Evolutionary conservation across 2,113 vertebrate genomes (phyloP).

Genomic region (Pyxicephalus adspersus): DNA sequence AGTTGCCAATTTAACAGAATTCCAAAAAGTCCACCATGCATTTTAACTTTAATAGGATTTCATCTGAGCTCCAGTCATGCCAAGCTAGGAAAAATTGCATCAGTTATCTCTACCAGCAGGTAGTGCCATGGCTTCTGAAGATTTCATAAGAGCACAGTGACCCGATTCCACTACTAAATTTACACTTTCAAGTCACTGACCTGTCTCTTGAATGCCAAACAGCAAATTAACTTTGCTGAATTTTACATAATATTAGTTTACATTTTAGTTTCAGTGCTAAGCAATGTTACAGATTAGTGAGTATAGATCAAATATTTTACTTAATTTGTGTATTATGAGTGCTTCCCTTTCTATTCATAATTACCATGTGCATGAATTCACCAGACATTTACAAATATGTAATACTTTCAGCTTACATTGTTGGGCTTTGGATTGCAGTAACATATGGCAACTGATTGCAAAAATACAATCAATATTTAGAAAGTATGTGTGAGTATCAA

Average conservation of each 20-base stretch:
- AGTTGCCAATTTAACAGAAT: not conserved
- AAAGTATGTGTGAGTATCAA: no score
- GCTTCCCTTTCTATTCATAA: no score
- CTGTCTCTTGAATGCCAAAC: conserved; percentile 11
- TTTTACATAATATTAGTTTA: not conserved
- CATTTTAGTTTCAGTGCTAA: not conserved
- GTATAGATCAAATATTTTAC: no score
- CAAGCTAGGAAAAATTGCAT: conserved; percentile 40
- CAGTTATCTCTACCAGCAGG: conserved; percentile 39
- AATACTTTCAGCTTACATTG: no score
- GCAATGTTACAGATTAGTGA: no score
- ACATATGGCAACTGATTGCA: no score
- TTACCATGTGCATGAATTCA: no score
- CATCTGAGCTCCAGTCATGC: conserved; percentile 27
- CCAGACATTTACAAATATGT: no score
- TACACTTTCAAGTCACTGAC: conserved; percentile 8
- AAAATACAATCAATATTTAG: no score
- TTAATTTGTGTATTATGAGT: no score
- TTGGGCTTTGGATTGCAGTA: no score
- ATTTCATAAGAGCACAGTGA: conserved; percentile 19
- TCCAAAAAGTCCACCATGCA: not conserved
- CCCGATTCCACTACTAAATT: conserved; percentile 31
- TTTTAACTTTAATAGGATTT: conserved; percentile 46
- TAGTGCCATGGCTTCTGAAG: conserved; percentile 25
- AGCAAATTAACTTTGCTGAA: conserved; percentile 14